Conservation (phyloP, 2,113 vertebrate species). For the Tursiops truncatus region DNA sequence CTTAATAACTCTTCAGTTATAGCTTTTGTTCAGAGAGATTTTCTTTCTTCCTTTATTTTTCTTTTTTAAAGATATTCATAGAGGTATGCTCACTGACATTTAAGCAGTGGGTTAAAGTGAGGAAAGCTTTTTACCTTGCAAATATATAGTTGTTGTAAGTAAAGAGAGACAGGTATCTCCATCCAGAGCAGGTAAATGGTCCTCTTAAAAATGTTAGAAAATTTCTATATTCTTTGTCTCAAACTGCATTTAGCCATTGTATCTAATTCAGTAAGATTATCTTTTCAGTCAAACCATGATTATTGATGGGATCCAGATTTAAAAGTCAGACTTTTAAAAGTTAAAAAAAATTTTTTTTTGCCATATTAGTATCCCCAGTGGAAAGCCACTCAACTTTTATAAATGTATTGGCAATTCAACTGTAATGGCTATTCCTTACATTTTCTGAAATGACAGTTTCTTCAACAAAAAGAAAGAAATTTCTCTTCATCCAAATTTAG, state of each 20-base stretch:
- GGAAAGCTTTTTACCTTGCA: not conserved
- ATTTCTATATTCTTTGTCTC: not conserved
- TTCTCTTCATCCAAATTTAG: not conserved
- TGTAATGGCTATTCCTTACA: not conserved
- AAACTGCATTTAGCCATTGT: not conserved
- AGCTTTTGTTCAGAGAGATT: not conserved
- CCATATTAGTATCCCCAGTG: not conserved
- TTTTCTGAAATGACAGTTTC: not conserved
- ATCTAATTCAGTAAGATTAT: not conserved
- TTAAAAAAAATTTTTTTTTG: not conserved
- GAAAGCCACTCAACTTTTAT: not conserved
- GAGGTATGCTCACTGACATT: not conserved
- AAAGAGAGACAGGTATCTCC: not conserved
- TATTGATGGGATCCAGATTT: not conserved
- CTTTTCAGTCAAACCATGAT: not conserved
- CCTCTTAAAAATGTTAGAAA: not conserved
- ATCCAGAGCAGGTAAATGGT: not conserved
- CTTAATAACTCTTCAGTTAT: not conserved
- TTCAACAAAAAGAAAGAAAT: not conserved
- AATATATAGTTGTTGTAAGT: not conserved
- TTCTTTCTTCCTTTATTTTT: not conserved
- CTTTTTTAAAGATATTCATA: not conserved
- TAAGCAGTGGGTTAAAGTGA: not conserved
- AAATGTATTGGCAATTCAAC: not conserved
- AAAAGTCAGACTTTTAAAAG: not conserved